Base-by-base conservation (phyloP, 1,140 invertebrate species). In the Apis florea region DNA sequence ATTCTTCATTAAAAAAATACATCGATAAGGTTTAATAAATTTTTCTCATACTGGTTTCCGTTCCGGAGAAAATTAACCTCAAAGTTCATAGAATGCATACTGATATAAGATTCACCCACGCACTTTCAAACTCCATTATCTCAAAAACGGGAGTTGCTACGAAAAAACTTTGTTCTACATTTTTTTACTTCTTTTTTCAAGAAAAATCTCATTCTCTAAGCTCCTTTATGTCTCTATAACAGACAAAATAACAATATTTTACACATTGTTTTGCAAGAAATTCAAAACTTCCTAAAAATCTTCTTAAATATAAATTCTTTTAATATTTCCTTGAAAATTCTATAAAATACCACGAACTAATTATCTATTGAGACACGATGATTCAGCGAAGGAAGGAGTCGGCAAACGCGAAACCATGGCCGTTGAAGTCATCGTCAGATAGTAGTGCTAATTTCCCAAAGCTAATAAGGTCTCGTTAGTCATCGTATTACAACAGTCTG, bases 391-490 rank as follows among this genome's bases (percentile, higher is more conserved):
- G 9, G 67, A 31, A 75, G 11, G 1, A 15, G 74, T 1, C 1
- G 19, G 19, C 31, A 56, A 40, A 40, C 26, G 31, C 26, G 3
- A 17, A 76, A 19, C 4, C 53, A 56, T 12, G 63, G 24, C 4
- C 11, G 47, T 21, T 8, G 10, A 53, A 9, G 13, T 64, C 21
- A 1, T 24, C 26, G 74, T 17, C 54, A 59, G 68, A 47, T 71
- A 56, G 13, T 15, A 17, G 8, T 0, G 24, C 24, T 73, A 56
- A 74, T 56, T 73, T 74, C 51, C 61, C 53, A 56, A 75, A 74
- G 71, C 51, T 31, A 49, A 54, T 61, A 83, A 56, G 66, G 64
- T 71, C 70, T 82, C 69, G 83, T 85, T 85, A 85, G 72, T 85
- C 83, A 85, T 54, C 72, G 51, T 26, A 17, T 61, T 64, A 54